Evolutionary conservation across 1,140 invertebrate genomes (phyloP).

Genomic region (Bombus haemorrhoidalis): DNA sequence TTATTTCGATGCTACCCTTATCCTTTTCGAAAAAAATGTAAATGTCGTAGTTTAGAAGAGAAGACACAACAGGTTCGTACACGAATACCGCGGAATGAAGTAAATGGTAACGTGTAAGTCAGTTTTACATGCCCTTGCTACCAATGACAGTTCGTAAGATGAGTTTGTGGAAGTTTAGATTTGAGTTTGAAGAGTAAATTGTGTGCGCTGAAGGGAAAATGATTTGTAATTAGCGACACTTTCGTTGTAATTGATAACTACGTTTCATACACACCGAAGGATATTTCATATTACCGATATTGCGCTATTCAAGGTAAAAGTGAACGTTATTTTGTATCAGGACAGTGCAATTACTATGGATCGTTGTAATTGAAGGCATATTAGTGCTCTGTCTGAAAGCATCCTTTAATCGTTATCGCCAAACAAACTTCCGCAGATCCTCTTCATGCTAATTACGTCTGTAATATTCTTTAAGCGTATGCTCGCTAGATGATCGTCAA

Average conservation of each 20-base stretch:
- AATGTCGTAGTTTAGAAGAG: neutral
- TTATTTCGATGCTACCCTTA: neutral
- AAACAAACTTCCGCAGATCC: neutral
- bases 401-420: neutral
- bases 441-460: neutral
- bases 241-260: neutral
- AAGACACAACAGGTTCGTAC: constrained; percentile 9
- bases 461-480: neutral
- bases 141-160: neutral
- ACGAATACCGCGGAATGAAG: neutral
- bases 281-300: neutral
- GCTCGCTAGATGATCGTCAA: constrained; percentile 1
- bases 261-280: neutral
- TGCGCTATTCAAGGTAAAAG: neutral
- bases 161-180: no score
- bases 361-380: constrained; percentile 31
- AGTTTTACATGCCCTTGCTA: constrained; percentile 38
- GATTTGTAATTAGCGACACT: neutral
- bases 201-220: neutral
- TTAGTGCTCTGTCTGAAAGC: neutral
- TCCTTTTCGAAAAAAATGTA: neutral
- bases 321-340: neutral
- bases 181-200: neutral
- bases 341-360: neutral
- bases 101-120: neutral